Evolutionary conservation across 2,113 vertebrate species (phyloP), one percentile per base, ranked within the genome.

Genomic region (Regulus satrapa): DNA sequence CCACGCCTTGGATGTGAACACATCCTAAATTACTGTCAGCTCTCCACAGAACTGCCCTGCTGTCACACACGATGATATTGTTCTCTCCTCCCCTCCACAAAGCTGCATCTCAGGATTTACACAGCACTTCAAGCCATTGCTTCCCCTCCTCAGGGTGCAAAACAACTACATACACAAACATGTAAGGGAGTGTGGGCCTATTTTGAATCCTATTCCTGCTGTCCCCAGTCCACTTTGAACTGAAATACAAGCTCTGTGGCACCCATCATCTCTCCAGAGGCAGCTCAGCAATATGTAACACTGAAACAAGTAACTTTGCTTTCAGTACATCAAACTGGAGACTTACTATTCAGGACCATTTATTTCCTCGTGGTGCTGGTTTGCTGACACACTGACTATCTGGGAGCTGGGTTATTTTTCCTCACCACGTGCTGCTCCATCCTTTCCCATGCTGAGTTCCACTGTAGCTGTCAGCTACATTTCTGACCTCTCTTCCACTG

Each of bases 141-240:
- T 79, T 38, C 25, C 63, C 21, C 29, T 58, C 26, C 67, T 43
- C 41, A 17, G 8, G 8, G 25, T 26, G 6, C 5, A 25, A 48
- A 74, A 76, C 16, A 58, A 7, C 34, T 64, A 12, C 11, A 28
- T 5, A 15, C 10, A 32, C n/a, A 28, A 2, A 28, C 0, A 0
- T 14, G 1, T 14, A n/a, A 55, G 16, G 40, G 48, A 66, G 31
- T 54, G 76, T 40, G 40, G 29, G 66, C 38, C 78, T 43, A 5
- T 25, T 76, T 25, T 3, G 1, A 77, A 62, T 32, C 49, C 66
- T n/a, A 54, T 28, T 76, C n/a, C 25, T 43, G 31, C 29, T 80
- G 34, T 88, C 55, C 43, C n/a, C 25, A 46, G 34, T 7, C 38
- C 31, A 17, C 48, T 78, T 12, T 18, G 56, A 91, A 80, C 24